Base-by-base conservation (phyloP, 2,888 invertebrate species). In the Hesperia comma region DNA sequence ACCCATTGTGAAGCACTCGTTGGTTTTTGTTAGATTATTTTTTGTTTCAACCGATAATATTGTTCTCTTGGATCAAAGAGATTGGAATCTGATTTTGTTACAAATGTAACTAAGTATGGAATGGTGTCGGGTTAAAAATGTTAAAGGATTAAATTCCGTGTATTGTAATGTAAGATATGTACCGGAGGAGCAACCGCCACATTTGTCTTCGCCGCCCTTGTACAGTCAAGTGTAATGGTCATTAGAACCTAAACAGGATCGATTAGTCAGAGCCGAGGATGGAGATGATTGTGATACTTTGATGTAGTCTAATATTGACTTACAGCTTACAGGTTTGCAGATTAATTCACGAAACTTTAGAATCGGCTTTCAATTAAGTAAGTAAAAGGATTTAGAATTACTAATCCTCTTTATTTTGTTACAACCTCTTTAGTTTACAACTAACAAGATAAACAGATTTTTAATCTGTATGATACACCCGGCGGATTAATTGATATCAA, bases 31-130 rank as follows among this genome's bases (percentile, higher is more conserved):
- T 79, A 76, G 77, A 72, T 76, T 79, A 70, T 82, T 82, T 83
- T 75, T 79, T 75, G 75, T 78, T 74, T 75, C 78, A 76, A 79
- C 80, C 83, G 87, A 87, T 87, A 85, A 84, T 86, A 87, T 86
- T 86, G 87, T 87, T 82, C 83, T 81, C 77, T 53, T 60, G 79
- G 78, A 79, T 79, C 81, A 78, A 80, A 76, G 72, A 77, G 86
- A 86, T 86, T 74, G 74, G 61, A 77, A 87, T 86, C 86, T 71
- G 74, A 77, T 77, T 79, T 77, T 78, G 78, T 84, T 78, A 74
- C 77, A 78, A 69, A 72, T 68, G 69, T 72, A 70, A 70, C 69
- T 71, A 71, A 72, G 72, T 74, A 71, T 74, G 66, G 68, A 54
- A 60, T 61, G 71, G 69, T 61, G 71, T 62, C 69, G 67, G 67